Percentiles rank a stretch among this genome's conserved stretches.
Evolutionary conservation across 2,797 vertebrate species (phyloP).

Genomic region (Trachops cirrhosus): DNA sequence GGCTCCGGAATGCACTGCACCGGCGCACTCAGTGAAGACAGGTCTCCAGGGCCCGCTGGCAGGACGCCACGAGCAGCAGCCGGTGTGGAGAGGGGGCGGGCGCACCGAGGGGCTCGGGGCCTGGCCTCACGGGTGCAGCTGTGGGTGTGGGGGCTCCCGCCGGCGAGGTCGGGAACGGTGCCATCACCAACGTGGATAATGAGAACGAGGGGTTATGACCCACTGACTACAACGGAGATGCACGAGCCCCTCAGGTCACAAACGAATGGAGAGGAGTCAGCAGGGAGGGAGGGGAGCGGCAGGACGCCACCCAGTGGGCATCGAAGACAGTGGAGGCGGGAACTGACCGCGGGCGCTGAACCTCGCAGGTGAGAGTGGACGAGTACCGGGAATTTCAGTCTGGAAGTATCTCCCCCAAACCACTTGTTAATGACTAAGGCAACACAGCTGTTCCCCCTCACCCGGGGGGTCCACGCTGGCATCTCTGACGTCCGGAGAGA

Average conservation of each 20-base stretch:
- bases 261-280: accelerated
- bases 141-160: neutral
- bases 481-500: accelerated
- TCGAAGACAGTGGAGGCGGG: accelerated
- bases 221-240: neutral
- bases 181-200: neutral
- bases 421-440: neutral
- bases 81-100: neutral
- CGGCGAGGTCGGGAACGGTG: neutral
- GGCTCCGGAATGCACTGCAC: accelerated
- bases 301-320: accelerated
- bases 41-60: neutral
- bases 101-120: neutral
- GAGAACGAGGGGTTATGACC: neutral
- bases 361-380: accelerated
- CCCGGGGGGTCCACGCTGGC: neutral
- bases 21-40: neutral
- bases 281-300: neutral
- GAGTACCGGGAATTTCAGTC: neutral
- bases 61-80: neutral
- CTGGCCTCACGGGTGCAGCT: neutral
- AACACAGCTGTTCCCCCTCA: neutral
- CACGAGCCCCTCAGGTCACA: neutral
- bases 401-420: neutral
- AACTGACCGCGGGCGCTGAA: accelerated